Evolutionary conservation across 2,797 vertebrate species (phyloP).

Genomic region (Tarsius wallacei): DNA sequence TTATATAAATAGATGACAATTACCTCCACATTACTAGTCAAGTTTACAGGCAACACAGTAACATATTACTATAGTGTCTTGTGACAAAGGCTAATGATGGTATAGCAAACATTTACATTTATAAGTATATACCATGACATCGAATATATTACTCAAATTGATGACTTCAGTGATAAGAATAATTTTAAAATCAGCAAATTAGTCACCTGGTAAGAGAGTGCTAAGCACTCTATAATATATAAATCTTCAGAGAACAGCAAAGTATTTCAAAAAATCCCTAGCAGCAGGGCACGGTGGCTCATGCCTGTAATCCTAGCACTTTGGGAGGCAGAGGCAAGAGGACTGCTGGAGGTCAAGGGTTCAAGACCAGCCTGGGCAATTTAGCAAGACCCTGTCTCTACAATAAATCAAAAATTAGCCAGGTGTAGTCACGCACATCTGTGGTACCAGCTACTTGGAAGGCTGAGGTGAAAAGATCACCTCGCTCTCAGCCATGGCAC

Average conservation of each 20-base stretch:
- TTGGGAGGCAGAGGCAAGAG: too few relatives aligned
- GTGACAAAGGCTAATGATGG: conserved; percentile 67
- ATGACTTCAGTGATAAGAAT: conserved; percentile 78
- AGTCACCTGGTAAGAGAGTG: conserved; percentile 76
- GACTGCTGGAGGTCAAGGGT: too few relatives aligned
- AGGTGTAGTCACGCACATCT: too few relatives aligned
- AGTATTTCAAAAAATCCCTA: conserved; percentile 83
- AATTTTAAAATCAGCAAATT: conserved; percentile 83
- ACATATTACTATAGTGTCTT: conserved; percentile 51
- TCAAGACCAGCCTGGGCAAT: too few relatives aligned
- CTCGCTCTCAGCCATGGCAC: too few relatives aligned
- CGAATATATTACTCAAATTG: conserved; percentile 79
- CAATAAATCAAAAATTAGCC: too few relatives aligned
- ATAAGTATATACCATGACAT: conserved; percentile 70
- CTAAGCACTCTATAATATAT: conserved; percentile 82
- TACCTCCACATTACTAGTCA: conserved; percentile 52
- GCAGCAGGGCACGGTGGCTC: too few relatives aligned
- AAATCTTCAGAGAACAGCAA: conserved; percentile 80
- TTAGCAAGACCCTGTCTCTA: too few relatives aligned
- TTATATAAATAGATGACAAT: conserved; percentile 23
- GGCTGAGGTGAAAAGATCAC: too few relatives aligned
- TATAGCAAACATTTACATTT: conserved; percentile 61
- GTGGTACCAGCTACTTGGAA: too few relatives aligned
- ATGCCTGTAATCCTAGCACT: too few relatives aligned
- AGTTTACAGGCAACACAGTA: conserved; percentile 58